A percentile compares a stretch with the other conserved stretches of the same genome.
Evolutionary conservation across 1,140 invertebrate species (phyloP).

Genomic region (Platyscapa corneri): DNA sequence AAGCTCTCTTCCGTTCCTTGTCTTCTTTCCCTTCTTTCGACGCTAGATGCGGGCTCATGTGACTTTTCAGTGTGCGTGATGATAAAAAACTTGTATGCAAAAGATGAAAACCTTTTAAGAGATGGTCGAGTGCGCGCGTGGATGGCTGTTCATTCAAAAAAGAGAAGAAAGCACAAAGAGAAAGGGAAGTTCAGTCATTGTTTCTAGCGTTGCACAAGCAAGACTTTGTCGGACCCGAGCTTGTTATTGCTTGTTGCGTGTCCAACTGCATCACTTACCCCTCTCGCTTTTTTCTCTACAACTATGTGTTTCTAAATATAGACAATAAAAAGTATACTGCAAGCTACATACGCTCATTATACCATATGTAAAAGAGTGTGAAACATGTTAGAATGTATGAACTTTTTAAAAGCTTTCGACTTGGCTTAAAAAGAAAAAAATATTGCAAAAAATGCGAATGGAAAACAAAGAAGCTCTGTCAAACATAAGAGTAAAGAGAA

Average conservation of each 20-base stretch:
- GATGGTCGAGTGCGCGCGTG: constrained; percentile 55
- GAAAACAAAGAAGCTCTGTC: constrained; percentile 19
- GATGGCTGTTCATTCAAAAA: constrained; percentile 51
- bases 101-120: constrained; percentile 73
- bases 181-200: constrained; percentile 57
- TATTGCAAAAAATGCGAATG: constrained; percentile 37
- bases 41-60: constrained; percentile 57
- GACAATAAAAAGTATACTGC: constrained; percentile 33
- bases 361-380: constrained; percentile 6
- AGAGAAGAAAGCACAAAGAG: constrained; percentile 56
- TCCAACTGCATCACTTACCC: not conserved
- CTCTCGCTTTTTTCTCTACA: not conserved
- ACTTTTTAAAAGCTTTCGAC: constrained; percentile 46
- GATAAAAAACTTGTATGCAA: constrained; percentile 72
- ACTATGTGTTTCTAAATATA: constrained; percentile 44
- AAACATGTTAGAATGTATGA: constrained; percentile 30
- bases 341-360: not conserved
- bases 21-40: not conserved
- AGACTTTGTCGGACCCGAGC: constrained; percentile 30
- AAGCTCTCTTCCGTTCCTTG: constrained; percentile 38
- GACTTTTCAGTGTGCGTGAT: constrained; percentile 55
- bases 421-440: not conserved
- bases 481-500: not conserved
- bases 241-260: constrained; percentile 34
- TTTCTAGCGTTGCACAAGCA: constrained; percentile 59